Percentiles rank a stretch among this genome's conserved stretches.
These are phyloP conservation scores for Palaemon carinicauda DNA, from an alignment of 1,140 invertebrate species.

Conservation along the genomic window DNA sequence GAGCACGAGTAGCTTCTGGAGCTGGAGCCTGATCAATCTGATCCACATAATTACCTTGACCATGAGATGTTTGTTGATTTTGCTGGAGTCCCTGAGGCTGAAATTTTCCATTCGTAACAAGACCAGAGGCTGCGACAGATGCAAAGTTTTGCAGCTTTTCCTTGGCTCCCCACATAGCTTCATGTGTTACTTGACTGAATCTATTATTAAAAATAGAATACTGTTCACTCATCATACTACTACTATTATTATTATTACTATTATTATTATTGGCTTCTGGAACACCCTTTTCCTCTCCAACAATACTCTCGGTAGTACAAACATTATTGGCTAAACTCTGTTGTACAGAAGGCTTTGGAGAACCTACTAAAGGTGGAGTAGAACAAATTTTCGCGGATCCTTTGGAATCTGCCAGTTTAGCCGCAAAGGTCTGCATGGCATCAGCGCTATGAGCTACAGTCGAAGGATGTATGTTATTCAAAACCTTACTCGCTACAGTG, in stretches of 20 bases:
- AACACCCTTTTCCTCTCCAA: slow-evolving; percentile 44
- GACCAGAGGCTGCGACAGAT: slow-evolving; percentile 74
- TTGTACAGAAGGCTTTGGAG: slow-evolving; percentile 61
- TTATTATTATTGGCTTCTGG: slow-evolving; percentile 37
- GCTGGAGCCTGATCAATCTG: slow-evolving; percentile 68
- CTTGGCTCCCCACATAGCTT: slow-evolving; percentile 75
- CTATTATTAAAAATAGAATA: slow-evolving; percentile 57
- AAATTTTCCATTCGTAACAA: slow-evolving; percentile 63
- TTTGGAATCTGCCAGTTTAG: slow-evolving; percentile 70
- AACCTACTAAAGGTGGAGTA: slow-evolving; percentile 59
- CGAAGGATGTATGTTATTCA: slow-evolving; percentile 72
- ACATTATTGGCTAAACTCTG: slow-evolving; percentile 61
- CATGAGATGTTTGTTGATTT: slow-evolving; percentile 9
- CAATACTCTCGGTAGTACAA: slow-evolving; percentile 49
- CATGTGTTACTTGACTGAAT: slow-evolving; percentile 67
- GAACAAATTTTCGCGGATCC: slow-evolving; percentile 62
- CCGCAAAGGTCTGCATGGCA: slow-evolving; percentile 71
- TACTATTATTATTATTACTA: too few relatives aligned
- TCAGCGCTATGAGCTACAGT: slow-evolving; percentile 66
- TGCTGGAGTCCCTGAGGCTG: slow-evolving; percentile 20
- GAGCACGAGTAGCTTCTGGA: slow-evolving; percentile 82
- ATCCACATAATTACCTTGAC: slow-evolving; percentile 68
- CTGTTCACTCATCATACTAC: slow-evolving; percentile 30
- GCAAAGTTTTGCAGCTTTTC: slow-evolving; percentile 79
- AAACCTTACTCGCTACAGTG: slow-evolving; percentile 68